Base-by-base conservation (phyloP, 23 tunicate species). In the Ascidia mentula region DNA sequence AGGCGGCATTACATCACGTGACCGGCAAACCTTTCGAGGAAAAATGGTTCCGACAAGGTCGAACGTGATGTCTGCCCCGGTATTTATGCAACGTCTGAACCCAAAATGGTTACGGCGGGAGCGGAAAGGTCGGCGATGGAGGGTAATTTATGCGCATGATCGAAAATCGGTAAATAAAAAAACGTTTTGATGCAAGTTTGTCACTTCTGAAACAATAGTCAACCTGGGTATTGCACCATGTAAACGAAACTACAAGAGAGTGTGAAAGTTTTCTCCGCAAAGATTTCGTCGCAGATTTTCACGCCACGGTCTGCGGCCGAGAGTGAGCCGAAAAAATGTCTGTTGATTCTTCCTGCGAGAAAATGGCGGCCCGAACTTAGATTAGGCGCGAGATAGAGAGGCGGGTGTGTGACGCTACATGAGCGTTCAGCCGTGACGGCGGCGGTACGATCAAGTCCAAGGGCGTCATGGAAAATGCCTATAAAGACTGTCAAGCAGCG, bases 371-470 rank as follows among this genome's bases (percentile, higher is more conserved):
- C 65, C 1, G 13, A 28, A 53, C 28, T 20, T 53, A 28, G 24
- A n/a, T n/a, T n/a, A 53, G 24, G 65, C 65, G 65, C 7, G 2
- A 3, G 65, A 53, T 53, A 53, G 65, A 42, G 53, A 53, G 65
- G 65, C 65, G 65, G 28, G n/a, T n/a, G n/a, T n/a, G 65, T 53
- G 65, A 53, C 65, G 65, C 24, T 5, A 20, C 13, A 3, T 26
- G 13, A 26, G 65, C 65, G 65, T 26, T 53, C 12, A 9, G 1
- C 28, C 65, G 65, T 53, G 65, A 53, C 65, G 65, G 65, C 65
- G 65, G 65, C 65, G 65, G 65, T 53, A 28, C 65, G 65, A 53
- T 53, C 65, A 53, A 53, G 65, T 53, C 28, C 65, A 53, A 28
- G 12, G 24, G 65, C 65, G 65, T 26, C 28, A 28, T 53, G 7